Evolutionary conservation across 2,888 invertebrate species (phyloP), one percentile per base, ranked within the genome.

Genomic region (Ischnura elegans): DNA sequence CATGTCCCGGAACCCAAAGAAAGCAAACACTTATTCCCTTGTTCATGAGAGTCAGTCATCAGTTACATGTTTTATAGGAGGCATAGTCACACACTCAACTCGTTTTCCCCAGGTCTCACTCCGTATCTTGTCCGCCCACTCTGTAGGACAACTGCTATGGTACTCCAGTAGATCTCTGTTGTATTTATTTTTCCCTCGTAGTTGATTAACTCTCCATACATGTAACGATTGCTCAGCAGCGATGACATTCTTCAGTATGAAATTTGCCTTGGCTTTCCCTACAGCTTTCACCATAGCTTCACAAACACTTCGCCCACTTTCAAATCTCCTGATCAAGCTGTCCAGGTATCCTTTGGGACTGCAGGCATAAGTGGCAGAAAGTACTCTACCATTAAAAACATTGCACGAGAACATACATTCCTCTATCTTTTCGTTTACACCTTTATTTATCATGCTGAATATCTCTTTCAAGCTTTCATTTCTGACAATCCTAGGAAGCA

Each of bases 351-450:
- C 86, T 43, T 43, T 25, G 16, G 86, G 86, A 43, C 86, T 86
- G 29, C 43, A 86, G 3, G 86, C 21, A 43, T 43, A 86, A 3
- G 86, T 86, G 16, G 86, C 86, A 29, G 86, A 42, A 4, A 86
- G 13, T 10, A 86, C 43, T 21, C 86, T 8, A 43, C 45, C 86
- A 86, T 86, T 86, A 25, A 45, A 86, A 13, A 86, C 86, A 43
- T 86, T 86, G 43, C 86, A 86, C 6, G 42, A 5, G 43, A 86
- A 86, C 45, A 86, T 5, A 29, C 42, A 86, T 1, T 4, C 6
- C 29, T 86, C 86, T 43, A 86, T 86, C 86, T 86, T 43, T 43
- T 86, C 45, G 29, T 86, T 86, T 19, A 86, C 86, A 6, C 45
- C 86, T 43, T 43, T 8, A 4, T 45, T 86, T 8, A 86, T 36